Evolutionary conservation across 2,888 invertebrate genomes (phyloP), one percentile per base, ranked within the genome.

Genomic region (Tenthredo amoena): DNA sequence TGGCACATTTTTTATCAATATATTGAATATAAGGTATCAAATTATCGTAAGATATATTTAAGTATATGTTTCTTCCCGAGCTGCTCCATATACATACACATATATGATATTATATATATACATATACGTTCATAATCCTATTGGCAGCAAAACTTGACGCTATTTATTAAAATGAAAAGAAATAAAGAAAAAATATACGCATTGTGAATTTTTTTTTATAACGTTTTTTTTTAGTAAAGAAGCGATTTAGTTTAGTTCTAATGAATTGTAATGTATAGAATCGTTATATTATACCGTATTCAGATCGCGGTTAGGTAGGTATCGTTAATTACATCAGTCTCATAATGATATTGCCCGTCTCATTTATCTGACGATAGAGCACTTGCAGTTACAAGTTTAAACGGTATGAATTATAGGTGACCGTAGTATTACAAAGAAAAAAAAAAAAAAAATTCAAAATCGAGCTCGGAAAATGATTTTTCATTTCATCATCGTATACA

Each of bases 1-100:
- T 37, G 71, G 37, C 71, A 72, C 71, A 37, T 72, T 72, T 72
- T 72, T 72, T 37, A 37, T 18, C 18, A 71, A n/a, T 2, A n/a
- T 37, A 21, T 72, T 72, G 40, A 72, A 34, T 40, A 72, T 40
- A 72, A 18, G 4, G 34, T 71, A 72, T 9, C 40, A 40, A 34
- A 72, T 72, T 72, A n/a, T 72, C 71, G 62, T 37, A n/a, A 72
- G 34, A 40, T 34, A 72, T 31, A 72, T n/a, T 37, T 37, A 34
- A 15, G n/a, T 40, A 72, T 72, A 72, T 72, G 37, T 72, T 62
- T 62, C 62, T 62, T 62, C 26, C 26, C 62, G 62, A 26, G 62
- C 62, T 62, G 62, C 62, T 62, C 2, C 26, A 26, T 62, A 12
- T 6, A 47, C 43, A n/a, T 18, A n/a, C n/a, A 55, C 2, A n/a